phyloP scores from a whole-genome alignment of 2,113 vertebrate species.

The Ondatra zibethicus region DNA sequence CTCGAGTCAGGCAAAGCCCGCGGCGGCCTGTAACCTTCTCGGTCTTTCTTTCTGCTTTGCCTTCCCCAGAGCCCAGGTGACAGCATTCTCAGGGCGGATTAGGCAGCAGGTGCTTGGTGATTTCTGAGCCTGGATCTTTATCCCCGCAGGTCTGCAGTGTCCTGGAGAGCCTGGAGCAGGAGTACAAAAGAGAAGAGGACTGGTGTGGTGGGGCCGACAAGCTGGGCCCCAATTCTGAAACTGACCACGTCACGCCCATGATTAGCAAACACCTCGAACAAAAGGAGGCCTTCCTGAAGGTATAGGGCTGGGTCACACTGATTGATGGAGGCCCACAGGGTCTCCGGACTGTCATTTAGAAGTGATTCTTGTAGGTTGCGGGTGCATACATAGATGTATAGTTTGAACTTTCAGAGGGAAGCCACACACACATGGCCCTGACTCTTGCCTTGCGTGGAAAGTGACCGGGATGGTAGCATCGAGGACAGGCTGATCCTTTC shows the following conservation, averaged over 20 bases:
- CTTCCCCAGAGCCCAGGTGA: background rate
- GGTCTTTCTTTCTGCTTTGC: background rate
- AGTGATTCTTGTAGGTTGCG: no score
- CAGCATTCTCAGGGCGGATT: fast-evolving
- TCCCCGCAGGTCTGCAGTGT: conserved; percentile 96
- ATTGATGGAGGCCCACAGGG: no score
- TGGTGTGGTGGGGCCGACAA: conserved; percentile 99
- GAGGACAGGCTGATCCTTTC: background rate
- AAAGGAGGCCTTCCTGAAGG: conserved; percentile 99
- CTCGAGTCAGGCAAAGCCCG: fast-evolving
- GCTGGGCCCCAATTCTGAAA: conserved; percentile 98
- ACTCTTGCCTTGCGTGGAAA: background rate
- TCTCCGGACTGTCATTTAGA: fast-evolving
- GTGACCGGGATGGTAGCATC: fast-evolving
- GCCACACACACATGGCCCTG: fast-evolving
- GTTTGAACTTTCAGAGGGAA: fast-evolving
- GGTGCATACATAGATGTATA: fast-evolving
- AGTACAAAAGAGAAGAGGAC: conserved; percentile 98
- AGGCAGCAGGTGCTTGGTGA: fast-evolving
- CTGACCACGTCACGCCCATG: conserved; percentile 98
- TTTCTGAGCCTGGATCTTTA: background rate
- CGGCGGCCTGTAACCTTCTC: fast-evolving
- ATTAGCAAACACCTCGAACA: conserved; percentile 99
- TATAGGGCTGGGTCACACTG: conserved; percentile 59
- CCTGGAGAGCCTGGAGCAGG: conserved; percentile 98